phyloP scores from a whole-genome alignment of 2,888 invertebrate species.

The Drosophila quinaria region DNA sequence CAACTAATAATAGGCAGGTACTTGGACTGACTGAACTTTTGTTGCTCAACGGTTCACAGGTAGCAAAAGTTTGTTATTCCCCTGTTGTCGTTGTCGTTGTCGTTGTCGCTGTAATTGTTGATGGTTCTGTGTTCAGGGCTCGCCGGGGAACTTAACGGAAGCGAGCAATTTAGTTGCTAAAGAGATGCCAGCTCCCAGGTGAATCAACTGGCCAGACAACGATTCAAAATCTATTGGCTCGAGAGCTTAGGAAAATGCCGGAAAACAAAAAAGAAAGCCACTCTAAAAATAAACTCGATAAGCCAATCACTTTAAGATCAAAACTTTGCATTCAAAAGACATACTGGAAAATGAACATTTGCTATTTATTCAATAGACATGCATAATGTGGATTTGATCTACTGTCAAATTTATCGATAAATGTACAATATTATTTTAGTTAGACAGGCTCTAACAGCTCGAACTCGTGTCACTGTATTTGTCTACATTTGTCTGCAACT shows the following conservation, averaged over 20 bases:
- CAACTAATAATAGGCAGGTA: slow-evolving; percentile 61
- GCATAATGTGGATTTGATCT: not conserved
- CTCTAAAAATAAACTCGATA: slow-evolving; percentile 8
- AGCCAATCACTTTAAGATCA: slow-evolving; percentile 6
- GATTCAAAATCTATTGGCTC: slow-evolving; percentile 48
- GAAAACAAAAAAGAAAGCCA: not conserved
- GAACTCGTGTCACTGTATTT: not conserved
- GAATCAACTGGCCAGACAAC: slow-evolving; percentile 40
- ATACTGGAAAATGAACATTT: too few species aligned
- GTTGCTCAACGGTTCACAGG: slow-evolving; percentile 61
- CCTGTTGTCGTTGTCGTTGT: not conserved
- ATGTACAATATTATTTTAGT: not conserved
- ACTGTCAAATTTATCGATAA: not conserved
- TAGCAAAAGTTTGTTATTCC: slow-evolving; percentile 47
- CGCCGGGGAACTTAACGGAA: slow-evolving; percentile 78
- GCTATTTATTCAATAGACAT: too few species aligned
- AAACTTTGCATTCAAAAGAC: too few species aligned
- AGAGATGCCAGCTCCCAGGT: slow-evolving; percentile 41
- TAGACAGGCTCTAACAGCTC: not conserved
- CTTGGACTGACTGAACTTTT: slow-evolving; percentile 57
- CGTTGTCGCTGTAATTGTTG: slow-evolving; percentile 11
- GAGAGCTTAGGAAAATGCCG: not conserved
- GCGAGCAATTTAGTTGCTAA: slow-evolving; percentile 79
- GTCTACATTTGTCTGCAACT: not conserved
- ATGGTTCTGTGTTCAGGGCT: slow-evolving; percentile 41